A percentile compares a stretch with the other conserved stretches of the same genome.
Evolutionary conservation across 1,140 invertebrate genomes (phyloP).

Genomic region (Hycleus phaleratus): DNA sequence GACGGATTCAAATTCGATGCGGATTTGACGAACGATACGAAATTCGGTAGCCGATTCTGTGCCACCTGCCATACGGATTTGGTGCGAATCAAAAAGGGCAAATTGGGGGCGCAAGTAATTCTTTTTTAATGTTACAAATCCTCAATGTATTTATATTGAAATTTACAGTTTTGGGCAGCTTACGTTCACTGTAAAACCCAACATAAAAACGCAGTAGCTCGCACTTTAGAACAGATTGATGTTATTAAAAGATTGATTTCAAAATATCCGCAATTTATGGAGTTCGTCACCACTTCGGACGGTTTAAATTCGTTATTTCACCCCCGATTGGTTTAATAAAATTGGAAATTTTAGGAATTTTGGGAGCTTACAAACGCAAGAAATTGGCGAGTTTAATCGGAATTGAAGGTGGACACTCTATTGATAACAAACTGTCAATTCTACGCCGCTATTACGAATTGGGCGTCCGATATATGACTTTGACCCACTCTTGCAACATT

Average conservation of each 20-base stretch:
- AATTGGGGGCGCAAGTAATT: slow-evolving; percentile 51
- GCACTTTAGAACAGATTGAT: slow-evolving; percentile 73
- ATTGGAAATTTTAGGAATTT: slow-evolving; percentile 44
- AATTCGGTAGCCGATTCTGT: slow-evolving; percentile 39
- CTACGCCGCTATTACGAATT: slow-evolving; percentile 58
- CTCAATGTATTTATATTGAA: background rate
- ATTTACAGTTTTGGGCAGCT: slow-evolving; percentile 45
- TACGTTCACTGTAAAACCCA: slow-evolving; percentile 53
- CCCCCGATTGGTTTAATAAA: background rate
- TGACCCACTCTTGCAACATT: slow-evolving; percentile 63
- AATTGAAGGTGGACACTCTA: slow-evolving; percentile 62
- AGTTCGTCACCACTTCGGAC: slow-evolving; percentile 47
- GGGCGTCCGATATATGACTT: slow-evolving; percentile 60
- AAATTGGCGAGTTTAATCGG: slow-evolving; percentile 63
- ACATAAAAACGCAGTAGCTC: slow-evolving; percentile 64
- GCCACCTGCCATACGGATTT: slow-evolving; percentile 48
- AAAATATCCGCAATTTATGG: slow-evolving; percentile 51
- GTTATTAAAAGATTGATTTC: slow-evolving; percentile 66
- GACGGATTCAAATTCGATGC: slow-evolving; percentile 42
- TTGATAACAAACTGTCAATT: slow-evolving; percentile 56
- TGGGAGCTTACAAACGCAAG: slow-evolving; percentile 45
- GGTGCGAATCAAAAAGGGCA: slow-evolving; percentile 46
- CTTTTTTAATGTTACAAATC: background rate
- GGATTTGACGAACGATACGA: slow-evolving; percentile 40
- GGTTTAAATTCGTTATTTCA: slow-evolving; percentile 26